Percentiles rank a stretch among this genome's conserved stretches.
Conservation (phyloP, 2,888 invertebrate species). For the Lasioglossum figueresi region DNA sequence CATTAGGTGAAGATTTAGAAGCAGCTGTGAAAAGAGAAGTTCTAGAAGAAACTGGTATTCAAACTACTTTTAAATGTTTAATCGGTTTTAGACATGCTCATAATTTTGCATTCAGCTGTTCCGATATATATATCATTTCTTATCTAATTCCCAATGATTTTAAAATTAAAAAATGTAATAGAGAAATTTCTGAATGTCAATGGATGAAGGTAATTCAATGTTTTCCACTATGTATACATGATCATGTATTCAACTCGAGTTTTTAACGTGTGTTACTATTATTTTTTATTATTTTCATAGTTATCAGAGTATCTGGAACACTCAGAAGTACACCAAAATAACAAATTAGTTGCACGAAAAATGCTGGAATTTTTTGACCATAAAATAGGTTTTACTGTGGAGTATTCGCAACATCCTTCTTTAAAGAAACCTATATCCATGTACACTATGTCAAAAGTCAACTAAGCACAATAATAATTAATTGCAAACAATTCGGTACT, state of each 20-base stretch:
- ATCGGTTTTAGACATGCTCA: constrained; percentile 92
- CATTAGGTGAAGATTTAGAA: constrained; percentile 91
- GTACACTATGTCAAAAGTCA: constrained; percentile 70
- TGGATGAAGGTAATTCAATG: constrained; percentile 90
- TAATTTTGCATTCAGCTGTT: constrained; percentile 90
- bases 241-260: too few species aligned
- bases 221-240: neutral
- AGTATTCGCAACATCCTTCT: constrained; percentile 84
- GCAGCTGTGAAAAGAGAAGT: constrained; percentile 94
- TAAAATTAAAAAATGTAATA: constrained; percentile 88
- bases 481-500: neutral
- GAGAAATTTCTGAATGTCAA: constrained; percentile 90
- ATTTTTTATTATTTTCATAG: constrained; percentile 72
- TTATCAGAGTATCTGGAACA: constrained; percentile 88
- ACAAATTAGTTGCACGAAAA: constrained; percentile 88
- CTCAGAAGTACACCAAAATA: constrained; percentile 90
- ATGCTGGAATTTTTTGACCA: constrained; percentile 88
- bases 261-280: constrained; percentile 3
- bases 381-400: constrained; percentile 86
- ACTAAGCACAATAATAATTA: constrained; percentile 8
- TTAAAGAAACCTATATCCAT: constrained; percentile 84
- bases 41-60: constrained; percentile 94
- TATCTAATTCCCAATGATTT: constrained; percentile 88
- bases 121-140: constrained; percentile 94
- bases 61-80: constrained; percentile 90